These are phyloP conservation scores for Tragelaphus buxtoni DNA, from an alignment of 2,113 vertebrate genomes.

Conservation along the genomic window DNA sequence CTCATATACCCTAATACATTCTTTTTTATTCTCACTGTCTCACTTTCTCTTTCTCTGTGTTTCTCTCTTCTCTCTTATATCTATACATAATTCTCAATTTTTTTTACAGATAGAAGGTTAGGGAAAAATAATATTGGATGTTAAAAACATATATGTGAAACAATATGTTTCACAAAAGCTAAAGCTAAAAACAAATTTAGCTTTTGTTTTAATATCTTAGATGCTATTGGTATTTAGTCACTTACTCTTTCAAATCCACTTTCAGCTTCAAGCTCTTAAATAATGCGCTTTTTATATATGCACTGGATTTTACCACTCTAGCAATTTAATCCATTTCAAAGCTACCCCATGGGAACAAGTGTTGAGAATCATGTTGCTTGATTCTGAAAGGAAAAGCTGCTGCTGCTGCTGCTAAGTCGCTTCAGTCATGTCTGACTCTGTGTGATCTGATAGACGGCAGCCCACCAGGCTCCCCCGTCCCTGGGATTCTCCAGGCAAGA, in stretches of 20 bases:
- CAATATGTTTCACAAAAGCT: not conserved
- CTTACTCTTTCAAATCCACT: not conserved
- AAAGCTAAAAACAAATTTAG: too few species aligned
- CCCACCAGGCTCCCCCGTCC: too few species aligned
- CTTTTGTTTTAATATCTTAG: slow-evolving; percentile 6
- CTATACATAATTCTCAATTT: not conserved
- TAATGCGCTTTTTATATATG: not conserved
- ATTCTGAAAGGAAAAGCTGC: not conserved
- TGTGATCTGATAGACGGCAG: too few species aligned
- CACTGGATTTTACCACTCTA: not conserved
- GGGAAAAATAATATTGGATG: not conserved
- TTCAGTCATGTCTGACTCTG: too few species aligned
- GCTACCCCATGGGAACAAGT: not conserved
- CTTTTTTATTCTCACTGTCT: not conserved
- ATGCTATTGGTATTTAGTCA: not conserved
- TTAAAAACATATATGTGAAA: not conserved
- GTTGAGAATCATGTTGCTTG: not conserved
- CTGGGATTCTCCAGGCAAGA: too few species aligned
- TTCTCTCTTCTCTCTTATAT: not conserved
- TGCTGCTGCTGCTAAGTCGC: too few species aligned
- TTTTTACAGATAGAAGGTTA: not conserved
- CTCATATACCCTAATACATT: not conserved
- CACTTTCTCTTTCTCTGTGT: not conserved
- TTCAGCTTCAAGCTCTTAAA: not conserved
- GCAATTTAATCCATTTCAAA: not conserved